A percentile compares a stretch with the other conserved stretches of the same genome.
These are phyloP conservation scores for Myotis daubentonii DNA, from an alignment of 2,797 vertebrate species.

Conservation along the genomic window DNA sequence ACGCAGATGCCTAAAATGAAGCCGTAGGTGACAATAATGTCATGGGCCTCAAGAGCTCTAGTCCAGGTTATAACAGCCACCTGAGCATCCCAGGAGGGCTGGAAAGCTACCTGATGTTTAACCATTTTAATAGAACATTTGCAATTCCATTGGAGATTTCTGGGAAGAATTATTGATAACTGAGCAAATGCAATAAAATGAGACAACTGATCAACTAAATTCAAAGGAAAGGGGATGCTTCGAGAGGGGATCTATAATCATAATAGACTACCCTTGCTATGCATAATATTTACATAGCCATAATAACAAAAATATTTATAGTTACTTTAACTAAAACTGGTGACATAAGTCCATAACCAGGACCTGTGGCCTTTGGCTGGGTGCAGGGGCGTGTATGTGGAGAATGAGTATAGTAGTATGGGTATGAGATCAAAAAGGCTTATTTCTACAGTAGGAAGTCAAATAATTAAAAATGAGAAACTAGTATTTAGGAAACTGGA, in stretches of 20 bases:
- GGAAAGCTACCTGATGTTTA: neutral
- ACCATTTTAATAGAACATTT: neutral
- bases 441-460: neutral
- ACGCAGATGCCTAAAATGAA: neutral
- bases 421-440: neutral
- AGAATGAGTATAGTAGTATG: neutral
- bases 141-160: neutral
- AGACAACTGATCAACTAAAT: neutral
- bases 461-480: constrained; percentile 19
- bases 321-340: neutral
- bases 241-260: neutral
- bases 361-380: neutral
- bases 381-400: neutral
- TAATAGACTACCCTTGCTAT: neutral
- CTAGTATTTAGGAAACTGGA: neutral
- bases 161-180: neutral
- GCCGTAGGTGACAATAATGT: neutral
- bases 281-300: neutral
- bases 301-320: neutral
- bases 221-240: neutral
- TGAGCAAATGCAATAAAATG: neutral
- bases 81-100: neutral
- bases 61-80: rapidly evolving
- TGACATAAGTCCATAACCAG: neutral
- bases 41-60: neutral